Percentiles rank a stretch among this genome's conserved stretches.
phyloP scores from a whole-genome alignment of 2,797 vertebrate species.

The Taeniopygia guttata region DNA sequence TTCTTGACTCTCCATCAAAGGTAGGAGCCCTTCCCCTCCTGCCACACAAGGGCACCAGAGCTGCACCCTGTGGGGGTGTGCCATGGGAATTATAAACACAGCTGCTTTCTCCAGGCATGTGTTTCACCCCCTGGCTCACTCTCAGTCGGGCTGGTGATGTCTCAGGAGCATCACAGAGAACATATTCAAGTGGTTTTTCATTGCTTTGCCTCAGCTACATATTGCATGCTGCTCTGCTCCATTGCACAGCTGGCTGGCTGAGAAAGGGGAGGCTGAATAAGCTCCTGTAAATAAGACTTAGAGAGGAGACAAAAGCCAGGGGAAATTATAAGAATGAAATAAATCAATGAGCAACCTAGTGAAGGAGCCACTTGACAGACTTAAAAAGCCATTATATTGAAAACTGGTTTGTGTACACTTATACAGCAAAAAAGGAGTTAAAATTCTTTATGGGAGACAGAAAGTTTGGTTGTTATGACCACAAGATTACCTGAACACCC shows the following conservation, averaged over 20 bases:
- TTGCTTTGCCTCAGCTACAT: background rate
- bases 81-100: constrained; percentile 14
- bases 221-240: background rate
- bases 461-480: background rate
- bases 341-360: background rate
- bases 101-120: background rate
- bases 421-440: background rate
- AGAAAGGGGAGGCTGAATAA: background rate
- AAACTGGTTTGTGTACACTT: background rate
- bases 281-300: background rate
- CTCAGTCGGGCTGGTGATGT: background rate
- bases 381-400: background rate
- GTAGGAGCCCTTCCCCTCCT: background rate
- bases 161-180: background rate
- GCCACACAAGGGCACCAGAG: background rate
- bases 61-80: background rate
- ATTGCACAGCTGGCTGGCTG: background rate
- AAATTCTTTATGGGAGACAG: background rate
- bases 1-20: background rate
- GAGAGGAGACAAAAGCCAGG: background rate
- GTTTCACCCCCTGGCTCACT: background rate
- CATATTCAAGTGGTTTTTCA: rapidly evolving
- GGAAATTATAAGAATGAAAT: background rate
- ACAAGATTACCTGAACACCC: background rate
- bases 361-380: background rate